A percentile compares a stretch with the other conserved stretches of the same genome.
Conservation (phyloP, 2,888 invertebrate species). For the Dryobota labecula region DNA sequence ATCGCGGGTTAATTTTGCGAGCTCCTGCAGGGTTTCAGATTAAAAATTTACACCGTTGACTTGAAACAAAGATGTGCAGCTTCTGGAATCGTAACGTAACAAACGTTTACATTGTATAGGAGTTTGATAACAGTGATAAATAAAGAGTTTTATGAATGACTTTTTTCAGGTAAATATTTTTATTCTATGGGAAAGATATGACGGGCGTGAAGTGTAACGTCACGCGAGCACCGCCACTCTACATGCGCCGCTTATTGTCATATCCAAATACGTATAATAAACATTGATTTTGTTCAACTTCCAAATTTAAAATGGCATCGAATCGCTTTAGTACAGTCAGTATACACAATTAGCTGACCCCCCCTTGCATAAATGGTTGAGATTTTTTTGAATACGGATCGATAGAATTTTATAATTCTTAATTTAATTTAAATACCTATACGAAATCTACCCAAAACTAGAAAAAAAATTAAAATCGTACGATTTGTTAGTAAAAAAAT, state of each 20-base stretch:
- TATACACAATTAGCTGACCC: too few relatives aligned
- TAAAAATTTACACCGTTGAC: constrained; percentile 68
- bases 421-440: too few relatives aligned
- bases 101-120: not conserved
- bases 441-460: too few relatives aligned
- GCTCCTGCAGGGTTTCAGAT: constrained; percentile 67
- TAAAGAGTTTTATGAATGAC: not conserved
- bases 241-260: not conserved
- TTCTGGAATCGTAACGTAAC: constrained; percentile 50
- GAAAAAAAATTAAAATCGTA: too few relatives aligned
- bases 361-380: too few relatives aligned
- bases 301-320: not conserved
- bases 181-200: not conserved
- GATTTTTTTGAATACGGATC: too few relatives aligned
- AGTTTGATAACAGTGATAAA: not conserved
- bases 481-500: too few relatives aligned
- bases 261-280: constrained; percentile 8
- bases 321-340: constrained; percentile 5
- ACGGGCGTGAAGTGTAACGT: not conserved
- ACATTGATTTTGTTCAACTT: constrained; percentile 13
- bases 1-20: constrained; percentile 71
- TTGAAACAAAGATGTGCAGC: constrained; percentile 54
- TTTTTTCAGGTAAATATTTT: not conserved
- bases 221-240: not conserved
- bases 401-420: too few relatives aligned